Base-by-base conservation (phyloP, 2,797 vertebrate genomes). In the Remorina albescens region DNA sequence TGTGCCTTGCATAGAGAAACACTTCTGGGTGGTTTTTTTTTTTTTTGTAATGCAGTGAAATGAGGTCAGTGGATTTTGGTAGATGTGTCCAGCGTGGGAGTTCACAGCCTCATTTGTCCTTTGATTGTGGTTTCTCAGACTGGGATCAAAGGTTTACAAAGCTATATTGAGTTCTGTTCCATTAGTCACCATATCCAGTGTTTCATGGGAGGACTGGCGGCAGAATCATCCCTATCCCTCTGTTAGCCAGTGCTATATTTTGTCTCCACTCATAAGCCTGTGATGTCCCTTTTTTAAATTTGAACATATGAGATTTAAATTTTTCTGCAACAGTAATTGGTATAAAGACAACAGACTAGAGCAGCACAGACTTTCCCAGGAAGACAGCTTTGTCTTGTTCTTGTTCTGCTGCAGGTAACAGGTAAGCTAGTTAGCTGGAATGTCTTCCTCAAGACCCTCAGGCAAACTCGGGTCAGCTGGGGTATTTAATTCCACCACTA, bases 41-140 rank as follows among this genome's bases (percentile, higher is more conserved):
- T 34, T 47, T 46, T 0, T 37, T 42, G 18, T 51, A 58, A 62
- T 19, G 26, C 0, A 3, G 9, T 71, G 19, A 71, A 83, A 74
- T 51, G 15, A 79, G 54, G 64, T 83, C 69, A 67, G 50, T 41
- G 47, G 60, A 59, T 75, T 32, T 71, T 34, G n/a, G 54, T 46
- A 44, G 25, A 73, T 21, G n/a, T 47, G 39, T 78, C 60, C 58
- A 63, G 12, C 57, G 55, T 69, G 42, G 19, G 64, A 74, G 63
- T 34, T 42, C 58, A 65, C 21, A 55, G 37, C 55, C 55, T 84
- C 16, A 66, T 74, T 73, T 76, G 44, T 74, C 55, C 57, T 81
- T 39, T 76, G 47, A 64, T 68, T 83, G 47, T 2, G 42, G 1
- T 71, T 69, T 76, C 36, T 53, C 70, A 44, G 36, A 62, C 44